phyloP scores from a whole-genome alignment of 2,113 vertebrate genomes.

The Macheiramphus alcinus region DNA sequence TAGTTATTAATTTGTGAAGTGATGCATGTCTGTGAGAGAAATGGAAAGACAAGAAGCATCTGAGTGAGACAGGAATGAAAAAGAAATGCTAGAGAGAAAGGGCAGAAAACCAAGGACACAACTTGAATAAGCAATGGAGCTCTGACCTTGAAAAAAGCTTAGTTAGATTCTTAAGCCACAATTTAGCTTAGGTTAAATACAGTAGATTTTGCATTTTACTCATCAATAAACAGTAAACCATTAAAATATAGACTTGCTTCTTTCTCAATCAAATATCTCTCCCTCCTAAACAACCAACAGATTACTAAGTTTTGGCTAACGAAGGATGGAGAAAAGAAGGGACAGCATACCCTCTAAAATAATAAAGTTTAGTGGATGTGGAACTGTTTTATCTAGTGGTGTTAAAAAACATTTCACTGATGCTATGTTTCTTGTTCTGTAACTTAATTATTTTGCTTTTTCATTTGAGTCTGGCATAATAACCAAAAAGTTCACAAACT shows the following conservation, averaged over 20 bases:
- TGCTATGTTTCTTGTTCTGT: neutral
- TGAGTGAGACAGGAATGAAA: neutral
- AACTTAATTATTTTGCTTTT: neutral
- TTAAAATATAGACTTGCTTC: neutral
- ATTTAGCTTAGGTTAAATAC: neutral
- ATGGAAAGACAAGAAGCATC: neutral
- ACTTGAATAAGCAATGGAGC: neutral
- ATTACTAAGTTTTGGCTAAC: neutral
- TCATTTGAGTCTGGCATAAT: neutral
- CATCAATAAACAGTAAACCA: neutral
- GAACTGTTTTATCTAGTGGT: neutral
- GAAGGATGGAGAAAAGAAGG: neutral
- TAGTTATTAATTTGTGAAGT: neutral
- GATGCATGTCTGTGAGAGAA: neutral
- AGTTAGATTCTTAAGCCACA: neutral
- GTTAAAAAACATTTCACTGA: neutral
- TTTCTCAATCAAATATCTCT: neutral
- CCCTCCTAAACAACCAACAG: neutral
- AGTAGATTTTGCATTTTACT: neutral
- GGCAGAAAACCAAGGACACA: neutral
- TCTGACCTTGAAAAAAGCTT: neutral
- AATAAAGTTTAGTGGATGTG: neutral
- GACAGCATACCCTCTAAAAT: neutral
- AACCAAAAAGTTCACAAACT: neutral
- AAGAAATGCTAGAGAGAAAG: neutral